Evolutionary conservation across 2,797 vertebrate species (phyloP).

Genomic region (Poeciliopsis turneri): DNA sequence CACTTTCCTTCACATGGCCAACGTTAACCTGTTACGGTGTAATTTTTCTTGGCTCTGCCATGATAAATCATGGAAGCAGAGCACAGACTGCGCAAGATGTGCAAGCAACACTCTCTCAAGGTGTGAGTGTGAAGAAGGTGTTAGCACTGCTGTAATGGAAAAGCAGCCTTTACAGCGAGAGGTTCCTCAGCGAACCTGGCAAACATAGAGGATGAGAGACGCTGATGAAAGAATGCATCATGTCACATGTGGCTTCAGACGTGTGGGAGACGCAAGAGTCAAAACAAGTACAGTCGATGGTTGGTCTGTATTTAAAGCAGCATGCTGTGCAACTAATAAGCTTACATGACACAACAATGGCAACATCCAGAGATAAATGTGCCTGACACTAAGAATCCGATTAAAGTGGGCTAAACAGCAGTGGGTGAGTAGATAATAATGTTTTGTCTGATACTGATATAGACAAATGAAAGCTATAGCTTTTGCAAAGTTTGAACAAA

Average conservation of each 20-base stretch:
- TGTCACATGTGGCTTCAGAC: slow-evolving; percentile 4
- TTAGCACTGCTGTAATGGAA: slow-evolving; percentile 57
- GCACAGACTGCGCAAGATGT: slow-evolving; percentile 50
- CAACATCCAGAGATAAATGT: slow-evolving; percentile 19
- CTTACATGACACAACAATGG: neutral
- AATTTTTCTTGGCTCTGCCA: slow-evolving; percentile 42
- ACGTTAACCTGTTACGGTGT: slow-evolving; percentile 54
- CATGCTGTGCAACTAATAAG: neutral
- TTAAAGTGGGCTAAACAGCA: slow-evolving; percentile 14
- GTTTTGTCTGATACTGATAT: slow-evolving; percentile 1
- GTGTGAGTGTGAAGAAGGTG: slow-evolving; percentile 74
- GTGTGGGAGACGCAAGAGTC: neutral
- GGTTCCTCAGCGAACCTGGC: slow-evolving; percentile 28
- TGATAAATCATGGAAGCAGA: slow-evolving; percentile 55
- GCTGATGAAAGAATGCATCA: slow-evolving; percentile 9
- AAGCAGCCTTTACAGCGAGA: slow-evolving; percentile 30
- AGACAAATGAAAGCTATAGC: slow-evolving; percentile 4
- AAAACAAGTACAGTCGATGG: slow-evolving; percentile 1
- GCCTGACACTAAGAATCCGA: neutral
- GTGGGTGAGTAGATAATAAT: slow-evolving; percentile 14
- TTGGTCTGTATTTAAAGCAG: slow-evolving; percentile 15
- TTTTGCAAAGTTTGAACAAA: slow-evolving; percentile 4
- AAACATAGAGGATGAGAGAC: neutral
- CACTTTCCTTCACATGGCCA: slow-evolving; percentile 39
- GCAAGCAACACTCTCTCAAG: slow-evolving; percentile 60